These are phyloP conservation scores for Sinocyclocheilus maitianheensis DNA, from an alignment of 2,113 vertebrate genomes.

Conservation along the genomic window DNA sequence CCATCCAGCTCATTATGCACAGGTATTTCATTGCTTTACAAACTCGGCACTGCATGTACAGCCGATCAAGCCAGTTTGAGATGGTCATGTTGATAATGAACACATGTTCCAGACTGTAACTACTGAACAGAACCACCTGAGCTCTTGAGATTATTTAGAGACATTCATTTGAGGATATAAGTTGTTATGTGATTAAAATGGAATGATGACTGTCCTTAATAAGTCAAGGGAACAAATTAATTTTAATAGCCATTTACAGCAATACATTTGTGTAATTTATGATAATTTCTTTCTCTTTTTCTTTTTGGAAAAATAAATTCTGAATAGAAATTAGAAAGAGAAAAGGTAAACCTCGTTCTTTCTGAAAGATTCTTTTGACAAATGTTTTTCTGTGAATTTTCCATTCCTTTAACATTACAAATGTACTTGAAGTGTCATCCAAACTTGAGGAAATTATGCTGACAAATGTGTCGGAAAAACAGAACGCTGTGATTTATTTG, in stretches of 20 bases:
- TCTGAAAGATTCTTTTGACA: background rate
- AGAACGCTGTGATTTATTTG: background rate
- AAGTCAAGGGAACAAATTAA: background rate
- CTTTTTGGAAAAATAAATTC: background rate
- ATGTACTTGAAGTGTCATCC: background rate
- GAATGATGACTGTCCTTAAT: background rate
- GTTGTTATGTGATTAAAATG: conserved; percentile 1
- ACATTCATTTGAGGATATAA: conserved; percentile 8
- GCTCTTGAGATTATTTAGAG: conserved; percentile 1
- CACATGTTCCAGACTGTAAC: conserved; percentile 10
- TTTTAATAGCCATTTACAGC: background rate
- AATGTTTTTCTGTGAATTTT: background rate
- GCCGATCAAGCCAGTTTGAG: background rate
- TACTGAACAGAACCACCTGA: background rate
- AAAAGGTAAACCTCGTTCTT: background rate
- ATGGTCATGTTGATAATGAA: background rate
- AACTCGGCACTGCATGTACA: background rate
- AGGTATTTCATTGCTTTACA: conserved; percentile 40
- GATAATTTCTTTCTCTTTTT: background rate
- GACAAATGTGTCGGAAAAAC: background rate
- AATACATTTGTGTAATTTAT: background rate
- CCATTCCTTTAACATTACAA: background rate
- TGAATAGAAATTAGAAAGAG: background rate
- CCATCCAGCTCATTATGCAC: conserved; percentile 30
- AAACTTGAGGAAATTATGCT: background rate